Evolutionary conservation across 2,888 invertebrate genomes (phyloP).

Genomic region (Limenitis camilla): DNA sequence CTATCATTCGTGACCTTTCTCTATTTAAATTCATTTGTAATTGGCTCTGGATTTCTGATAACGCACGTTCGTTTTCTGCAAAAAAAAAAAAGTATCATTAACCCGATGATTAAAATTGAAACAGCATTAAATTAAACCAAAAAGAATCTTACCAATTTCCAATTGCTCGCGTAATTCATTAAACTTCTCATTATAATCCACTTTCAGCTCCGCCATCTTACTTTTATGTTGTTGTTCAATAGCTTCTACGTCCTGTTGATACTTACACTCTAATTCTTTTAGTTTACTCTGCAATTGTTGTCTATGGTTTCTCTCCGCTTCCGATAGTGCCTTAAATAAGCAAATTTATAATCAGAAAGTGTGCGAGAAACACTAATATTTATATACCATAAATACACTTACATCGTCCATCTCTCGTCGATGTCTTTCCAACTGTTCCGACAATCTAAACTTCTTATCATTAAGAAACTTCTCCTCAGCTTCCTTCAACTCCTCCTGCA

Average conservation of each 20-base stretch:
- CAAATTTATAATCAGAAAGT: neutral
- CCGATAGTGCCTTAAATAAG: slow-evolving; percentile 38
- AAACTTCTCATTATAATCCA: slow-evolving; percentile 55
- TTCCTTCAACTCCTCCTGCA: slow-evolving; percentile 68
- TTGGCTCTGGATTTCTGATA: slow-evolving; percentile 54
- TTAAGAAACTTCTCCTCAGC: slow-evolving; percentile 60
- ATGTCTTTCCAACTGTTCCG: slow-evolving; percentile 62
- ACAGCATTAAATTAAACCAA: neutral
- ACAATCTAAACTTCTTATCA: slow-evolving; percentile 57
- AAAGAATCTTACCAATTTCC: slow-evolving; percentile 43
- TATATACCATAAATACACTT: slow-evolving; percentile 17
- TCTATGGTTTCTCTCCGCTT: slow-evolving; percentile 42
- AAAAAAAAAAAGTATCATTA: neutral
- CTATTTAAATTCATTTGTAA: slow-evolving; percentile 59
- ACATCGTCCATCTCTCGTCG: slow-evolving; percentile 64
- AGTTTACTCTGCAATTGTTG: slow-evolving; percentile 36
- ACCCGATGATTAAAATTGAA: neutral
- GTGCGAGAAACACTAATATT: neutral
- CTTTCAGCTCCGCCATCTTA: slow-evolving; percentile 58
- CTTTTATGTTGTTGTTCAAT: slow-evolving; percentile 51
- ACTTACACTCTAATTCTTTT: slow-evolving; percentile 43
- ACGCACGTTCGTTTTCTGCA: slow-evolving; percentile 57
- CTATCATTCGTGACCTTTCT: slow-evolving; percentile 64
- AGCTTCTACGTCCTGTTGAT: slow-evolving; percentile 36
- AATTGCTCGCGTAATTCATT: slow-evolving; percentile 61